Evolutionary conservation across 2,888 invertebrate species (phyloP), one percentile per base, ranked within the genome.

Genomic region (Diogma glabrata): DNA sequence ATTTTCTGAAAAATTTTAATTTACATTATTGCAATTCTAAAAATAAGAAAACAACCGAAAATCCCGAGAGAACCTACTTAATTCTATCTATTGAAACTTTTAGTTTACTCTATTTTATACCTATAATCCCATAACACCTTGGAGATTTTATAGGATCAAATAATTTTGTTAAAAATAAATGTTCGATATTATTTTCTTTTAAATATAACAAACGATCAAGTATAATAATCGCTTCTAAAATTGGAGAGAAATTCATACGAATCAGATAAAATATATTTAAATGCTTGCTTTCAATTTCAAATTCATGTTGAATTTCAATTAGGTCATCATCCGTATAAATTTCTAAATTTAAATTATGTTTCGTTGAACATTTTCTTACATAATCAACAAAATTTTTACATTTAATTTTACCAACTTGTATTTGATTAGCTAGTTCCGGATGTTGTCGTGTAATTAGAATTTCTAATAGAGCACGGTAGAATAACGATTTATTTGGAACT

Each of bases 131-230:
- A 66, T 84, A 85, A 70, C 86, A 87, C 58, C 92, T 73, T 3
- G 93, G 93, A 2, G 92, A 93, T 53, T 84, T 69, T 1, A 85
- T 74, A 6, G 90, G 85, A 72, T 93, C 85, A 70, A 93, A 93
- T 54, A 93, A 69, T 60, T 82, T 79, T 20, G 89, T 79, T 53
- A 92, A 65, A 70, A 74, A 79, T 16, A 80, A 76, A 54, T 75
- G 70, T 8, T 72, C 61, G 60, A 73, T 73, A 3, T 74, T 75
- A 59, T 73, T 73, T 62, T 90, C 88, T 53, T 77, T 68, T 24
- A 94, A 75, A 74, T 75, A 93, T 59, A 87, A 71, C 38, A 87
- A 66, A 59, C 91, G 77, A 67, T 95, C 94, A 51, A 92, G 71
- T 53, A 93, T 71, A 60, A 94, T 84, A 3, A 90, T 72, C 58